phyloP scores from a whole-genome alignment of 2,797 vertebrate species.

The Sparidentex hasta region DNA sequence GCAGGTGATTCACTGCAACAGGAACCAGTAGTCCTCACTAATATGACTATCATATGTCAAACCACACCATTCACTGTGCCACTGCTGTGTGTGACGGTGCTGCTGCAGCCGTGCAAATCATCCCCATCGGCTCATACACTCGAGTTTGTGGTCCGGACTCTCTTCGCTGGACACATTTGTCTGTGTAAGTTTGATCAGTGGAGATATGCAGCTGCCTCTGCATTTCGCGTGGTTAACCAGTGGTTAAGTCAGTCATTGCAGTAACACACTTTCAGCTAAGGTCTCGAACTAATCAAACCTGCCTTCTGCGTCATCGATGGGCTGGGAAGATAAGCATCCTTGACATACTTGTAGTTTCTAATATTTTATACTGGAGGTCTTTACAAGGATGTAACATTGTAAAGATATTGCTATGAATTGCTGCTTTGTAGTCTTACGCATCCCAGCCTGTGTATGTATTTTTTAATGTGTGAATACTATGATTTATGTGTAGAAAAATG shows the following conservation, averaged over 20 bases:
- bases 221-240: conserved; percentile 8
- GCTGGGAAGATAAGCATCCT: not conserved
- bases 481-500: too few species aligned
- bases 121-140: too few species aligned
- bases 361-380: not conserved
- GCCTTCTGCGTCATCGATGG: not conserved
- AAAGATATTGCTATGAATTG: too few species aligned
- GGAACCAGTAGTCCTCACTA: conserved; percentile 13
- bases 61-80: not conserved
- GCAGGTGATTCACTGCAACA: conserved; percentile 9
- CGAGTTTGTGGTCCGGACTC: not conserved
- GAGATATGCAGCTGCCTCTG: not conserved
- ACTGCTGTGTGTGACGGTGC: not conserved
- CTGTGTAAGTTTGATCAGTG: not conserved
- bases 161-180: not conserved
- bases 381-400: not conserved
- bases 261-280: not conserved
- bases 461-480: too few species aligned
- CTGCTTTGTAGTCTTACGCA: not conserved
- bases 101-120: not conserved
- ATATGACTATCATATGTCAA: conserved; percentile 10
- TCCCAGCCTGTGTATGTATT: too few species aligned
- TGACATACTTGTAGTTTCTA: too few species aligned
- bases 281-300: not conserved
- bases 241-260: not conserved